These are phyloP conservation scores for Nematolebias whitei DNA, from an alignment of 2,113 vertebrate genomes.

Conservation along the genomic window DNA sequence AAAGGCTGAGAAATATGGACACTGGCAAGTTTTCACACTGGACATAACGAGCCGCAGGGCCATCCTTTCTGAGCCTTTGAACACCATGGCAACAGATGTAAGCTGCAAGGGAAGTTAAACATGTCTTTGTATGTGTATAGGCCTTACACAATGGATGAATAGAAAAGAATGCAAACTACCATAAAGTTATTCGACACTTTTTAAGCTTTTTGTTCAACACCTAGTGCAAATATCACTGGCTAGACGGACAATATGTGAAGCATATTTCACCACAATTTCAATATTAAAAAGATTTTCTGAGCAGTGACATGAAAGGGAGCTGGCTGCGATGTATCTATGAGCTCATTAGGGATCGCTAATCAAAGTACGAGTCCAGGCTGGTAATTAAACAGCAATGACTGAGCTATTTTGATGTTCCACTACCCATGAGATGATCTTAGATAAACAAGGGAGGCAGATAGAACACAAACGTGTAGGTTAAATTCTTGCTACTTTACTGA, in stretches of 20 bases:
- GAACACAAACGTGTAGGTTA: conserved; percentile 11
- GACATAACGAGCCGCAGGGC: conserved; percentile 58
- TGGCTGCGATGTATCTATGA: conserved; percentile 20
- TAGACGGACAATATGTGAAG: not conserved
- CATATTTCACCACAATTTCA: conserved; percentile 13
- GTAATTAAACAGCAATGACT: conserved; percentile 50
- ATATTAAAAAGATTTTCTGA: conserved; percentile 36
- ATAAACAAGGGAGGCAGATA: conserved; percentile 11
- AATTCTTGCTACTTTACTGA: conserved; percentile 30
- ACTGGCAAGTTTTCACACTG: conserved; percentile 46
- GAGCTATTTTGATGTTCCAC: conserved; percentile 59
- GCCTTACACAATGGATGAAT: not conserved
- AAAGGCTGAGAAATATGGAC: conserved; percentile 25
- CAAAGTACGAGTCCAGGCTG: conserved; percentile 48
- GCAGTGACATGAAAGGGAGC: conserved; percentile 44
- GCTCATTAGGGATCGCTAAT: conserved; percentile 62
- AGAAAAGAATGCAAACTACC: conserved; percentile 9
- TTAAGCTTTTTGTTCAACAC: conserved; percentile 19
- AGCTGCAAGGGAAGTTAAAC: conserved; percentile 27
- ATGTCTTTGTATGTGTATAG: conserved; percentile 1
- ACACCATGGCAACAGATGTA: conserved; percentile 63
- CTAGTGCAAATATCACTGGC: conserved; percentile 32
- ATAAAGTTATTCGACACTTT: conserved; percentile 10
- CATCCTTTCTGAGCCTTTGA: conserved; percentile 34
- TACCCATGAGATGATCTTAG: conserved; percentile 41